These are phyloP conservation scores for Noctua janthe DNA, from an alignment of 2,888 invertebrate species.

Conservation along the genomic window DNA sequence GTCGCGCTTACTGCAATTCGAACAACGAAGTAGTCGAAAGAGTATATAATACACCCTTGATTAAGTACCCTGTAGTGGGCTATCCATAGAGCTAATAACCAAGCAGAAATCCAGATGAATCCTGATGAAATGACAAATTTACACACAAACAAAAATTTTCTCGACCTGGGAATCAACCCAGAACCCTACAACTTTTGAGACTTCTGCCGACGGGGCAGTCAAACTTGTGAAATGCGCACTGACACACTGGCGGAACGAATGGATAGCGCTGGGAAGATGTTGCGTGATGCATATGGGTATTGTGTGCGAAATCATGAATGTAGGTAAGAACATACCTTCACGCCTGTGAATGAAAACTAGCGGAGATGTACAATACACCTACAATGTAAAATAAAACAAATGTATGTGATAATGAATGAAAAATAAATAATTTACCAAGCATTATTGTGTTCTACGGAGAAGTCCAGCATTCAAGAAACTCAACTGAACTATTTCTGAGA, in stretches of 20 bases:
- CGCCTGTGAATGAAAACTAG: background rate
- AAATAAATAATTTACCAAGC: background rate
- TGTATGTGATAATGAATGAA: too few relatives aligned
- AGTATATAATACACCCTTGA: background rate
- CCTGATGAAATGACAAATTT: background rate
- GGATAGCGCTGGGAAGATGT: slow-evolving; percentile 31
- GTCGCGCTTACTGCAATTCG: too few relatives aligned
- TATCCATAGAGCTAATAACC: background rate
- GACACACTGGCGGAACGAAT: slow-evolving; percentile 57
- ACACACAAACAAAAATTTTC: background rate
- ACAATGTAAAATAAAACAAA: too few relatives aligned
- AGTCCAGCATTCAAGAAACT: too few relatives aligned
- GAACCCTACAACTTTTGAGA: background rate
- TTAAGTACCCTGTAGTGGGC: background rate
- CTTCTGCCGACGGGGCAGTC: background rate
- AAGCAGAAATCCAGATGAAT: background rate
- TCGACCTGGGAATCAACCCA: background rate
- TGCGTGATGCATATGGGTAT: slow-evolving; percentile 4
- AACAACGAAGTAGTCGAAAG: too few relatives aligned
- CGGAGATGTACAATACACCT: background rate
- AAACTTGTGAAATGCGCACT: slow-evolving; percentile 73
- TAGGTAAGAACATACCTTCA: background rate
- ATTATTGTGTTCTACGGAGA: slow-evolving; percentile 27
- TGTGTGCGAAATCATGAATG: slow-evolving; percentile 9
- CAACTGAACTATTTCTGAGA: too few relatives aligned